These are phyloP conservation scores for Pipa parva DNA, from an alignment of 2,113 vertebrate species.

Conservation along the genomic window DNA sequence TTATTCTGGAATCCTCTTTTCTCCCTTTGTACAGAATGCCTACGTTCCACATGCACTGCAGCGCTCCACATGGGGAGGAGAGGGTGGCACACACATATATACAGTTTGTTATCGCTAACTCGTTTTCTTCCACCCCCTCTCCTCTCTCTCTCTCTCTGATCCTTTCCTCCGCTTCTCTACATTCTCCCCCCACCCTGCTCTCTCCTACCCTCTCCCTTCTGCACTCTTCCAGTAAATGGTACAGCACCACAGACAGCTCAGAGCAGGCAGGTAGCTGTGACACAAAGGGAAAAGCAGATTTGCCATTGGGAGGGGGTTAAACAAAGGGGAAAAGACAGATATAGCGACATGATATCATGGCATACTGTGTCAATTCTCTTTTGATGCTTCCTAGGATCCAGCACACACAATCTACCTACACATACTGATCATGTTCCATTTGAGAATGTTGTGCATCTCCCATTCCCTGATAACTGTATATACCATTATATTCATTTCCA, in stretches of 20 bases:
- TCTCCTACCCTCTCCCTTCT: background rate
- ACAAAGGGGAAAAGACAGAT: background rate
- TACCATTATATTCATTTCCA: too few relatives aligned
- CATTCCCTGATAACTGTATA: too few relatives aligned
- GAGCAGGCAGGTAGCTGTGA: conserved; percentile 19
- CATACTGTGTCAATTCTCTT: background rate
- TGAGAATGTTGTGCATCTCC: too few relatives aligned
- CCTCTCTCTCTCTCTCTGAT: background rate
- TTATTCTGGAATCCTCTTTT: too few relatives aligned
- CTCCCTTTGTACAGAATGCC: background rate
- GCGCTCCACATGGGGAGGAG: too few relatives aligned
- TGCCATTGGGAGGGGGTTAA: background rate
- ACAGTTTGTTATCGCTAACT: background rate
- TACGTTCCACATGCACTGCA: too few relatives aligned
- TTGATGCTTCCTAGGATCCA: too few relatives aligned
- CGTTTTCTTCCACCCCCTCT: background rate
- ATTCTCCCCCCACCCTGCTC: background rate
- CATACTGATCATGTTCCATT: too few relatives aligned
- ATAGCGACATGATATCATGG: background rate
- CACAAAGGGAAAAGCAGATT: background rate
- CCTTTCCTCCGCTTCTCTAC: background rate
- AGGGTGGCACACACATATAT: too few relatives aligned
- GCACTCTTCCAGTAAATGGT: conserved; percentile 32
- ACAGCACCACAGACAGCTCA: conserved; percentile 36
- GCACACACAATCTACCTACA: too few relatives aligned